Base-by-base conservation (phyloP, 2,113 vertebrate genomes). In the Chaetodon trifascialis region DNA sequence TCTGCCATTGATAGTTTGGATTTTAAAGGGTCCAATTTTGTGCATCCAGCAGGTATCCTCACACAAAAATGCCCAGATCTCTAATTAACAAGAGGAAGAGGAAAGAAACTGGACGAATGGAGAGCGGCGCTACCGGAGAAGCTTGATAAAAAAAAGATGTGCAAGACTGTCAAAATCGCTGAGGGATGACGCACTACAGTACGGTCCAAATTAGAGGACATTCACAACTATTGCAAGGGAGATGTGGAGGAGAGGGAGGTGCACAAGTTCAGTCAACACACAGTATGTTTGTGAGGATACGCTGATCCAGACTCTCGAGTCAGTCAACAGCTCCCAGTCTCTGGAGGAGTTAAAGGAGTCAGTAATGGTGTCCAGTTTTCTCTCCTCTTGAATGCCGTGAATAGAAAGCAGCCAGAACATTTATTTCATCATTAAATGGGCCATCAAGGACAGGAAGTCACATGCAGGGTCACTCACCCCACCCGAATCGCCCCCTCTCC, bases 401-500 rank as follows among this genome's bases (percentile, higher is more conserved):
- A 17, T 21, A 23, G 23, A 63, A 52, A 65, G 30, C 12, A 59
- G 60, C 23, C 11, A 15, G 6, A 23, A 56, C 52, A 21, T 1
- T 17, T 36, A 15, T 34, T 42, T 25, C 17, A 54, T 69, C 25
- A 19, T 44, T 63, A 38, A 23, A 56, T 9, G 7, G 14, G 21
- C 14, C 54, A 15, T 44, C 49, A 40, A 76, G 11, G 52, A 65
- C 54, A 82, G 56, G 25, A 40, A 10, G 56, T 60, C 17, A 15
- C 47, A 54, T 40, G n/a, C 30, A 42, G 52, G 11, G 16, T 40
- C 47, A 88, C 95, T 94, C 88, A 96, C 95, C 93, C 95, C 95
- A 96, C 11, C 94, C 95, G 2, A 96, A 96, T 38, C 86, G 89
- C 4, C 94, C 93, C 84, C 94, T 88, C 86, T 95, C 95, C 73